These are phyloP conservation scores for Sciurus vulgaris DNA, from an alignment of 2,797 vertebrate genomes.

Conservation along the genomic window DNA sequence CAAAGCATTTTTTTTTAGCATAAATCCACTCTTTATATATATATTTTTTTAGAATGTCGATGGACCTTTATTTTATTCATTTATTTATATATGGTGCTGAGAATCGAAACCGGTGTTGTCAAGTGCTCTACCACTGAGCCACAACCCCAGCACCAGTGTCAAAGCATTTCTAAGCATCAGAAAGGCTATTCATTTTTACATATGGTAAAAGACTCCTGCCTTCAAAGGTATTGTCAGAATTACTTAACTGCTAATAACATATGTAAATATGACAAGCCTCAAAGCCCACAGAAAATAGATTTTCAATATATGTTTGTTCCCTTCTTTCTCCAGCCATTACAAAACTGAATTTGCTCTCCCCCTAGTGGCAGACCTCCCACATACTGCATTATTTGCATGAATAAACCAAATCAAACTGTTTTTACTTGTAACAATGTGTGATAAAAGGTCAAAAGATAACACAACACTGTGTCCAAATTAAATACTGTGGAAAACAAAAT, in stretches of 20 bases:
- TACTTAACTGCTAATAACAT: not conserved
- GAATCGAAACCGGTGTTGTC: no score
- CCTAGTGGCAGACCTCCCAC: not conserved
- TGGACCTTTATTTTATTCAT: no score
- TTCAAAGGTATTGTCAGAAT: not conserved
- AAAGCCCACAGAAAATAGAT: not conserved
- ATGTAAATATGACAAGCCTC: not conserved
- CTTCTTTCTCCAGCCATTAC: not conserved
- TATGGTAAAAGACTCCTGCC: not conserved
- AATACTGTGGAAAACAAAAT: conserved; percentile 23
- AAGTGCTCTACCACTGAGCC: no score
- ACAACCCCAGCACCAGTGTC: not conserved
- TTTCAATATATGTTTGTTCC: not conserved
- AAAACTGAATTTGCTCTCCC: conserved; percentile 34
- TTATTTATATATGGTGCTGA: no score
- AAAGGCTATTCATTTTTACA: not conserved
- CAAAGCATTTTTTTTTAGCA: not conserved
- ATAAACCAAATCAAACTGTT: not conserved
- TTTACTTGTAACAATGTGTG: not conserved
- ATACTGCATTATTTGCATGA: not conserved
- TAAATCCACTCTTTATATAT: no score
- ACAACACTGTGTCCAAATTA: conserved; percentile 50
- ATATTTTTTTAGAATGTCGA: no score
- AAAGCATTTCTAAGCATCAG: not conserved
- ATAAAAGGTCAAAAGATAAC: conserved; percentile 52